Evolutionary conservation across 2,113 vertebrate species (phyloP).

Genomic region (Felis catus): F.catus_Fca126_mat1.0 CM031419.1:127427501-127428000

Average conservation of each 20-base stretch:
- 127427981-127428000: not conserved
- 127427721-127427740: not conserved
- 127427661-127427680: not conserved
- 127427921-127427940: not conserved
- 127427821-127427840: not conserved
- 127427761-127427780: not conserved
- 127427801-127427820: not conserved
- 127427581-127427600: not conserved
- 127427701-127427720: not conserved
- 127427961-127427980: not conserved
- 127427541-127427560: not conserved
- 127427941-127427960: not conserved
- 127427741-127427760: not conserved
- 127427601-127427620: not conserved
- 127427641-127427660: not conserved
- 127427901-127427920: not conserved
- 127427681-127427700: not conserved
- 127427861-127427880: not conserved
- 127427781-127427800: not conserved
- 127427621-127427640: not conserved
- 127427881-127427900: not conserved
- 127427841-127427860: not conserved
- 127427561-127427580: not conserved
- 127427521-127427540: constrained; percentile 15
- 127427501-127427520: not conserved